Percentiles rank a stretch among this genome's conserved stretches.
phyloP scores from a whole-genome alignment of 2,113 vertebrate genomes.

The Datnioides undecimradiatus region DNA sequence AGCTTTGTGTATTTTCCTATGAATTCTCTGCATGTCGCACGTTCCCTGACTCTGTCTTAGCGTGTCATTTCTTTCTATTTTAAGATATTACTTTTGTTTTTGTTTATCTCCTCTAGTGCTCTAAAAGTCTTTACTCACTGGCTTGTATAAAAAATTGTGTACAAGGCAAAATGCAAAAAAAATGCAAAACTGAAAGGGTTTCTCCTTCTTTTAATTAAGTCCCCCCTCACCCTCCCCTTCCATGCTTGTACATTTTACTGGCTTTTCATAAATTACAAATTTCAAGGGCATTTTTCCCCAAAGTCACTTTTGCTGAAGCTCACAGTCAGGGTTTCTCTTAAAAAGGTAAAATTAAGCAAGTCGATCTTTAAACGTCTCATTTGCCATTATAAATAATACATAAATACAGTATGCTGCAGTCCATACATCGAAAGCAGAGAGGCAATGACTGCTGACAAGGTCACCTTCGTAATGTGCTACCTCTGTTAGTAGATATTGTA shows the following conservation, averaged over 20 bases:
- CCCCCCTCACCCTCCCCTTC: not conserved
- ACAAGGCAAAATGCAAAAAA: conserved; percentile 25
- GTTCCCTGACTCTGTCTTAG: not conserved
- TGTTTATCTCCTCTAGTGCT: not conserved
- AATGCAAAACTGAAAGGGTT: not conserved
- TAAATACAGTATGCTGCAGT: not conserved
- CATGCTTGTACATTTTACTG: conserved; percentile 38
- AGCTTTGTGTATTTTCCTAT: not conserved
- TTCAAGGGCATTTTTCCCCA: conserved; percentile 37
- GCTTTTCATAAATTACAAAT: conserved; percentile 46
- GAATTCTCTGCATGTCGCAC: not conserved
- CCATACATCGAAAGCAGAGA: not conserved
- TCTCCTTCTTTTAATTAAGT: conserved; percentile 21
- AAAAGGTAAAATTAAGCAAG: not conserved
- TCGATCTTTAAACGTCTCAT: not conserved
- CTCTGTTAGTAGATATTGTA: conserved; percentile 2
- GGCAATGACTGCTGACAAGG: not conserved
- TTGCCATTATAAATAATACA: not conserved
- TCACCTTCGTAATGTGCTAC: conserved; percentile 41
- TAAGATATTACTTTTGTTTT: not conserved
- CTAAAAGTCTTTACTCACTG: not conserved
- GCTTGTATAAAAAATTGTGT: not conserved
- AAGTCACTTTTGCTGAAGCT: conserved; percentile 8
- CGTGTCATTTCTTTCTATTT: not conserved
- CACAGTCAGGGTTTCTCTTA: not conserved